Base-by-base conservation (phyloP, 2,888 invertebrate species). In the Ophion slaviceki region DNA sequence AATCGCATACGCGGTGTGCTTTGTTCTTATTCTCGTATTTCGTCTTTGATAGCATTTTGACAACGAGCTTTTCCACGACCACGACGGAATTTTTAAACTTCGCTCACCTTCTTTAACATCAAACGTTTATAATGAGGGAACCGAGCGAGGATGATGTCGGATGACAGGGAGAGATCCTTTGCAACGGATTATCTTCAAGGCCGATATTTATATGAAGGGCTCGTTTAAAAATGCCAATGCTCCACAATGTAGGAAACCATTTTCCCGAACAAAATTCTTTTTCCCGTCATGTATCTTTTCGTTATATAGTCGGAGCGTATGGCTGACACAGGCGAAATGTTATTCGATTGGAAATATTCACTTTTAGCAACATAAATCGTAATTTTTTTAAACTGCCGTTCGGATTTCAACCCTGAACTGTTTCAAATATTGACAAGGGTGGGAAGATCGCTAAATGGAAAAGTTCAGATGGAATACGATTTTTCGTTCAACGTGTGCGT, bases 391-490 rank as follows among this genome's bases (percentile, higher is more conserved):
- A 17, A 2, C 28, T 28, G 68, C 7, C 20, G 7, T 70, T 28
- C 2, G 7, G 28, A 6, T 17, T 24, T 11, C 2, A 28, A 28
- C 1, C 2, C 28, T 28, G n/a, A 17, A 68, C 68, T 14, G 62
- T 32, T 47, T 61, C 1, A 36, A 61, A 64, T 36, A 24, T 40
- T 32, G 28, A 61, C 17, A 7, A 28, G 68, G 64, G 62, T 53
- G 28, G 61, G n/a, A 20, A 61, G 6, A 75, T 75, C 74, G 66
- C 45, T 62, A 61, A 45, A 70, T 71, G 66, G 57, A 66, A 75
- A 68, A 20, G 47, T 80, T 70, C 17, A 64, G 45, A 72, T 64
- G 79, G 67, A 66, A 45, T 66, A 72, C 59, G 66, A 74, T 8
- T 28, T 61, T 62, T 62, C 68, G 45, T 64, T 68, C 28, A 57